Base-by-base conservation (phyloP, 2,113 vertebrate species). In the Pollachius pollachius region DNA sequence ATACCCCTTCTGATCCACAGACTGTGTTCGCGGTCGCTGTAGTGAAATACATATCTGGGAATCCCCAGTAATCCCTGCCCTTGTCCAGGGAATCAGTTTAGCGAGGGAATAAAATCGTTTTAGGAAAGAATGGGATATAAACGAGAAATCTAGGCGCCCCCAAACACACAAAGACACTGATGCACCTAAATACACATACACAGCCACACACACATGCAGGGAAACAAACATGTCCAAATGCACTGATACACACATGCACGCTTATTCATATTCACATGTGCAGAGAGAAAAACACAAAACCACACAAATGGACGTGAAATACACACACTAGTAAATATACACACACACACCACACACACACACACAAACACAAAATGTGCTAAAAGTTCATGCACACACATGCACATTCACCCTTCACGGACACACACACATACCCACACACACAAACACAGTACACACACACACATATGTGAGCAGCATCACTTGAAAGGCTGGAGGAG, bases 401-500 rank as follows among this genome's bases (percentile, higher is more conserved):
- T 7, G 7, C 12, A 41, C 52, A 54, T 57, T 9, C 54, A 16
- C 54, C 62, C 16, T 30, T 30, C 27, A 48, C 27, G 12, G 30
- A 54, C 25, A 65, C 57, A 57, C 23, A 59, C 23, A 34, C 52
- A 34, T 54, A 59, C 27, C 6, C 15, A 34, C 21, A 19, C 27
- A 7, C 67, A 23, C 15, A 11, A 21, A 11, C 15, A 57, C 25
- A 62, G 25, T 11, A 41, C 18, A 30, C 68, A 69, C 18, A 9
- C 15, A n/a, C 63, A 16, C 65, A 78, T 78, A 70, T 77, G 75
- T 67, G 77, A 70, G 74, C 54, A 72, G 79, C 63, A 59, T 64
- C 63, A 77, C 82, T 85, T 86, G 71, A 87, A 88, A 85, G 73
- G 81, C 72, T 65, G 62, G 67, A 61, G 72, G 64, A 68, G 68